Evolutionary conservation across 2,113 vertebrate genomes (phyloP).

Genomic region (Anser cygnoides): DNA sequence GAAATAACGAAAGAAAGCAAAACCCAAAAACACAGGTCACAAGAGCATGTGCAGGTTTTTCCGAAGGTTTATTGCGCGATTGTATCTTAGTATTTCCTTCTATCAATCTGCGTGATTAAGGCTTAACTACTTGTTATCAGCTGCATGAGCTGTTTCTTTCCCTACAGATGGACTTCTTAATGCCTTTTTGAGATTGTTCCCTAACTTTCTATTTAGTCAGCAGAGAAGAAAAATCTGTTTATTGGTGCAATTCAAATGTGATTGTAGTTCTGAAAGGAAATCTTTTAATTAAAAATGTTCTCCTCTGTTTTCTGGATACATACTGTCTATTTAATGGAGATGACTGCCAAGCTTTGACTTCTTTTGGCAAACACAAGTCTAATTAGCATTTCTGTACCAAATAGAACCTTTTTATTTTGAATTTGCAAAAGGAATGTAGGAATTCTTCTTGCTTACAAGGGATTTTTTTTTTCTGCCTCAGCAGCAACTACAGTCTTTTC

Average conservation of each 20-base stretch:
- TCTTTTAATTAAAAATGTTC: constrained; percentile 35
- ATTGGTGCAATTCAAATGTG: constrained; percentile 12
- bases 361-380: not conserved
- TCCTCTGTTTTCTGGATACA: constrained; percentile 36
- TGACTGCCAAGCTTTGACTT: constrained; percentile 24
- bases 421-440: not conserved
- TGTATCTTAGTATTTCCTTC: not conserved
- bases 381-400: constrained; percentile 54
- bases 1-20: not conserved
- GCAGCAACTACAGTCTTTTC: not conserved
- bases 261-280: constrained; percentile 46
- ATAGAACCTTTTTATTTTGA: constrained; percentile 14
- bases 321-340: constrained; percentile 32
- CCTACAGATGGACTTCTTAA: not conserved
- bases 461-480: not conserved
- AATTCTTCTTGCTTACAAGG: not conserved
- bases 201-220: constrained; percentile 24
- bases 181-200: not conserved
- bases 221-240: constrained; percentile 37
- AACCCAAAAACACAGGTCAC: not conserved
- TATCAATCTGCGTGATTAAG: not conserved
- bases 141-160: constrained; percentile 1
- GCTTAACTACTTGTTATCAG: not conserved
- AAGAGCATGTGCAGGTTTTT: not conserved
- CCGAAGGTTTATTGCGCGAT: not conserved